Base-by-base conservation (phyloP, 2,797 vertebrate species). In the Leptatherina wallacei region DNA sequence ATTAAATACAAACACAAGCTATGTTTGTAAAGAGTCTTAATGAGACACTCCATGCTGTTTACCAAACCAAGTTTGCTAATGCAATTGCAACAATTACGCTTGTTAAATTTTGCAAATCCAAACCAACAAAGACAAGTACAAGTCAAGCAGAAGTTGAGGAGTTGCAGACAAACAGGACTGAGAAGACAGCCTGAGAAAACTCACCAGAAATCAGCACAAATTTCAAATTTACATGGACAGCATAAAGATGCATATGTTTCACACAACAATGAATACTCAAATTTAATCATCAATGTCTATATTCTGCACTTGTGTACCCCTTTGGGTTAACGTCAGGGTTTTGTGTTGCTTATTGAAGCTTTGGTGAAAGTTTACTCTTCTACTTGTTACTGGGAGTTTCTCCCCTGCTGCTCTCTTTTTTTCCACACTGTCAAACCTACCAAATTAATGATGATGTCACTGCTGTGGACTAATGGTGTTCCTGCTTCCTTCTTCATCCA, bases 41-140 rank as follows among this genome's bases (percentile, higher is more conserved):
- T 87, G 78, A 68, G 73, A 84, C 69, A 6, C 65, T 63, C 56
- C n/a, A 16, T 38, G 71, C 67, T 73, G 82, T 88, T 86, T 88
- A 86, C 80, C 61, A 84, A 69, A 70, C 71, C 55, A 27, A 27
- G 61, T 24, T 22, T 78, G 73, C 73, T 85, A 86, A 88, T 73
- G 73, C 82, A 82, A 86, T 81, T 78, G 36, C 76, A 77, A 14
- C 80, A 88, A 90, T 85, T 90, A 88, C 89, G 83, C 76, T 75
- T 86, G 81, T 84, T 87, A 80, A 93, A 89, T 88, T 77, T 83
- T 55, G 79, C 81, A 89, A 88, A 93, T 93, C 89, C 83, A 89
- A 90, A 88, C 83, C 47, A 91, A 83, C 81, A 92, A 82, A 84
- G 73, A 60, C 38, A 71, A 77, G 85, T 82, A 77, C 68, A 63